Base-by-base conservation (phyloP, 2,113 vertebrate genomes). In the Atractosteus spatula region DNA sequence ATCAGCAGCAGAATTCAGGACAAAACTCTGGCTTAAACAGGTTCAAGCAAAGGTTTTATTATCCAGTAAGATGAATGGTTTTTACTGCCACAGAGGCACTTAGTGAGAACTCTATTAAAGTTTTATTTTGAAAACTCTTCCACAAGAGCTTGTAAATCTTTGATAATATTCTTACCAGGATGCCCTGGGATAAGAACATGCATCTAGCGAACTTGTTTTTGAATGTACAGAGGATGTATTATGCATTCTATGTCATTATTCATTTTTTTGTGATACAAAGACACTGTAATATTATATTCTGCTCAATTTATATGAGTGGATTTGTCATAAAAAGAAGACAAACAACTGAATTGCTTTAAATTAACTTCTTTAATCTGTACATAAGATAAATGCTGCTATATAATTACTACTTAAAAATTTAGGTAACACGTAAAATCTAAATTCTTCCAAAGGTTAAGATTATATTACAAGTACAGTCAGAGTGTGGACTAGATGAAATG, bases 81-180 rank as follows among this genome's bases (percentile, higher is more conserved):
- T 76, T 66, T 72, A 77, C 66, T 71, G 66, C 66, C 64, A 14
- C 55, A 7, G 17, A 67, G 74, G 68, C 69, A 74, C 74, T 79
- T 72, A 71, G 71, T 55, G 57, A 70, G 57, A 71, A 76, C 66
- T 78, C 66, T 68, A 77, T 79, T 76, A 76, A 77, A 79, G 71
- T 77, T 74, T 76, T 66, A 79, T 79, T 71, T 72, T 66, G 62
- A 61, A 72, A 74, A 77, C 71, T 69, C 41, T 44, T 17, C 16
- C 62, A 69, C 55, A 51, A 51, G 56, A 66, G 78, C 78, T 71
- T 67, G 69, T 79, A 67, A 76, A 74, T 77, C 69, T 74, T 71
- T 68, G 59, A 72, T 56, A 66, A 66, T 73, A 74, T 68, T 66
- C 16, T n/a, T 51, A 51, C 4, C 11, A 41, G 12, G 43, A 5